These are phyloP conservation scores for Gonatopus flavifemur DNA, from an alignment of 1,140 invertebrate species.

Conservation along the genomic window DNA sequence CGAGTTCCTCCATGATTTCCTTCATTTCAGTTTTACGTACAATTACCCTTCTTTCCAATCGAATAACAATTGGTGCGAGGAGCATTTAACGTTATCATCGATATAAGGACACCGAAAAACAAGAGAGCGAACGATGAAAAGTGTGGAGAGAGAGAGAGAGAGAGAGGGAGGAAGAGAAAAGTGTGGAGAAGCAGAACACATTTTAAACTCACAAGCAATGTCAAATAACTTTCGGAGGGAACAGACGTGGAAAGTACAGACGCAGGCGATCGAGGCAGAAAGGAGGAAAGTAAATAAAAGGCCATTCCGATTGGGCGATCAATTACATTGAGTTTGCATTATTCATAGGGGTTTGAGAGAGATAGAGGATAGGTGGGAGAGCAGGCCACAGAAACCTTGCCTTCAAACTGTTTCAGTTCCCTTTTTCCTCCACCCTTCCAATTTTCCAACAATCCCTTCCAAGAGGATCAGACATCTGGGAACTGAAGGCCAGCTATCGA, in stretches of 20 bases:
- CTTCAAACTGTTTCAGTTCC: too few species aligned
- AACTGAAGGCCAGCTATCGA: slow-evolving; percentile 16
- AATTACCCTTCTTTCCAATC: slow-evolving; percentile 14
- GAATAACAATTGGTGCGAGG: slow-evolving; percentile 8
- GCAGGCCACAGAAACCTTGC: slow-evolving; percentile 54
- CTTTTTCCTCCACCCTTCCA: slow-evolving; percentile 35
- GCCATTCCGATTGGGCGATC: slow-evolving; percentile 59
- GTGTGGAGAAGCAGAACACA: slow-evolving; percentile 29
- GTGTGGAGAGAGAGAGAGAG: neutral
- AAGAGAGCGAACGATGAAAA: neutral
- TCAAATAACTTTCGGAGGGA: slow-evolving; percentile 53
- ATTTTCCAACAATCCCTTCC: slow-evolving; percentile 39
- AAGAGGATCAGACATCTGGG: slow-evolving; percentile 14
- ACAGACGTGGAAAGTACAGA: too few species aligned
- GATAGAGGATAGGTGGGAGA: too few species aligned
- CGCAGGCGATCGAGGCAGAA: slow-evolving; percentile 43
- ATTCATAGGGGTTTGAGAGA: slow-evolving; percentile 55
- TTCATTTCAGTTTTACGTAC: slow-evolving; percentile 4
- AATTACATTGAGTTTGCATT: slow-evolving; percentile 58
- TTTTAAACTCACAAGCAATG: slow-evolving; percentile 50
- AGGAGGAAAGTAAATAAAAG: slow-evolving; percentile 58
- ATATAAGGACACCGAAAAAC: neutral
- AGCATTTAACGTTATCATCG: slow-evolving; percentile 24
- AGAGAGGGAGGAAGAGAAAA: neutral
- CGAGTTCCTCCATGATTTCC: slow-evolving; percentile 3